phyloP scores from a whole-genome alignment of 2,113 vertebrate species.

The Colaptes auratus region DNA sequence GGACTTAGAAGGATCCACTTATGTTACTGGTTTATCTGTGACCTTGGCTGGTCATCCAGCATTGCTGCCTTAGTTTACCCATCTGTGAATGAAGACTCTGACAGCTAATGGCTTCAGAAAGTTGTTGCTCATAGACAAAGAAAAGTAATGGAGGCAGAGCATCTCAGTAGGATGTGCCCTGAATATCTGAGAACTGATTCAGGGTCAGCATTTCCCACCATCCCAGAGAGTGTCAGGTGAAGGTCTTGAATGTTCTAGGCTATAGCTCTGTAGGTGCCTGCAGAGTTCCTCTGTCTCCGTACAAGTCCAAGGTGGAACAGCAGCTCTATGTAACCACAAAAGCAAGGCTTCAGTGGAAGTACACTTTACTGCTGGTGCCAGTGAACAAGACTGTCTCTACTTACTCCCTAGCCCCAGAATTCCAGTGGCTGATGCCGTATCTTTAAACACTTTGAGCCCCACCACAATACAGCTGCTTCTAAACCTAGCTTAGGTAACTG shows the following conservation, averaged over 20 bases:
- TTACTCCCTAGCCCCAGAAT: fast-evolving
- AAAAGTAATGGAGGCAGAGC: background rate
- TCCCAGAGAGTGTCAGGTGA: fast-evolving
- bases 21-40: background rate
- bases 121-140: background rate
- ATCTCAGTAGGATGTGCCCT: background rate
- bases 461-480: fast-evolving
- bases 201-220: background rate
- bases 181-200: background rate
- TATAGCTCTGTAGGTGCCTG: background rate
- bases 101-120: background rate
- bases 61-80: background rate
- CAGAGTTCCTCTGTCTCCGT: background rate
- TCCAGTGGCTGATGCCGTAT: background rate
- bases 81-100: background rate
- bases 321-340: background rate
- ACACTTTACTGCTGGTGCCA: fast-evolving
- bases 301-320: background rate
- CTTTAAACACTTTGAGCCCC: background rate
- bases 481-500: background rate
- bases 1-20: background rate
- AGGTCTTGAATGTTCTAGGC: fast-evolving
- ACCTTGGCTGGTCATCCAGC: background rate
- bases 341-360: background rate
- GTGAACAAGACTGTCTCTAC: background rate